These are phyloP conservation scores for Sebastiscus albofasciatus DNA, from an alignment of 2,797 vertebrate genomes.

Conservation along the genomic window DNA sequence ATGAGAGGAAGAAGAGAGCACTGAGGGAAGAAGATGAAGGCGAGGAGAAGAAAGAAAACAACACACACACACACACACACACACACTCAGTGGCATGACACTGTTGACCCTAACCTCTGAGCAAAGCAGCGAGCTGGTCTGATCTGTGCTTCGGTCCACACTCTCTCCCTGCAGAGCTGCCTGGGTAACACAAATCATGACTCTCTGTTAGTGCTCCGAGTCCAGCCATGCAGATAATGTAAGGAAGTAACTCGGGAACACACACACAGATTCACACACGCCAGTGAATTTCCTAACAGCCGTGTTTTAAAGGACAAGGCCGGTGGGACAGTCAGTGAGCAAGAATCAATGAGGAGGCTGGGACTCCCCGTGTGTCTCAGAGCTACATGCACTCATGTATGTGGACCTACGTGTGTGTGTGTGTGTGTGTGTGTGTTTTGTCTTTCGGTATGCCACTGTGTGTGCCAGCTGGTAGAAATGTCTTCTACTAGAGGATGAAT, in stretches of 20 bases:
- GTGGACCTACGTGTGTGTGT: background rate
- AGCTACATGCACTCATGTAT: conserved; percentile 28
- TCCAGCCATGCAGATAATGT: conserved; percentile 66
- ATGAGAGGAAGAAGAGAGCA: background rate
- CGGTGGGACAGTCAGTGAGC: conserved; percentile 76
- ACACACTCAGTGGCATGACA: background rate
- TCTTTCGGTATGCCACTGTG: background rate
- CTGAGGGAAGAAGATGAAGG: background rate
- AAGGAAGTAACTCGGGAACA: conserved; percentile 50
- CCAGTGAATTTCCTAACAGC: conserved; percentile 76
- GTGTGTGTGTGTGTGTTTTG: background rate
- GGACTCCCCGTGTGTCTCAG: conserved; percentile 48
- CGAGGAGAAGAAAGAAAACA: background rate
- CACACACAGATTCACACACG: conserved; percentile 49
- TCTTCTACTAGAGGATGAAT: background rate
- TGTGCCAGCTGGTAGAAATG: background rate
- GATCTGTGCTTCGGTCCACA: conserved; percentile 7
- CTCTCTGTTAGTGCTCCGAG: conserved; percentile 53
- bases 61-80: background rate
- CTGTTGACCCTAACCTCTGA: conserved; percentile 27
- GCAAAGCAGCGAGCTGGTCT: conserved; percentile 15
- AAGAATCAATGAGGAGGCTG: conserved; percentile 83
- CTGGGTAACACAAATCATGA: conserved; percentile 68
- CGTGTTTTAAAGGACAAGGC: conserved; percentile 83
- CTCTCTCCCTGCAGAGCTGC: conserved; percentile 42